A percentile compares a stretch with the other conserved stretches of the same genome.
Evolutionary conservation across 2,888 invertebrate genomes (phyloP).

Genomic region (Leptarthrus brevirostris): DNA sequence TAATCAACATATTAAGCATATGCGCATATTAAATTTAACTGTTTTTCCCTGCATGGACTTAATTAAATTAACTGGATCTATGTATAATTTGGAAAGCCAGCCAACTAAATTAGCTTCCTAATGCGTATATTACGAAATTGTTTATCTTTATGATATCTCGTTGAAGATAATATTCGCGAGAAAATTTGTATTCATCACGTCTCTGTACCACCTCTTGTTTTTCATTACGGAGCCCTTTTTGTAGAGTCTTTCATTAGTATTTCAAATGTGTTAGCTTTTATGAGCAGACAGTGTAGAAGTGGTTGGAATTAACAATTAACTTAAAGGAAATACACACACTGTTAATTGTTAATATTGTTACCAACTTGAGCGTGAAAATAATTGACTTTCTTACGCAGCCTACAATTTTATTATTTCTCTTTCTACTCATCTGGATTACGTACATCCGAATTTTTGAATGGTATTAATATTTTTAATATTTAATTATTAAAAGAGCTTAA

Average conservation of each 20-base stretch:
- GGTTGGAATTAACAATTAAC: constrained; percentile 43
- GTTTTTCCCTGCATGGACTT: no score
- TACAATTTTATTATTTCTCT: no score
- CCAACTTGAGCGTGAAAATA: constrained; percentile 16
- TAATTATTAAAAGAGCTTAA: no score
- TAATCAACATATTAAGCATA: no score
- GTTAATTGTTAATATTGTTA: constrained; percentile 37
- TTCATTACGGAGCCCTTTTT: neutral
- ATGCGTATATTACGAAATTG: constrained; percentile 36
- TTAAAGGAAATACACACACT: neutral
- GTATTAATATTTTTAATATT: no score
- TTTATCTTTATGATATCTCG: constrained; percentile 41
- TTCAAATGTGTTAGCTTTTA: constrained; percentile 31
- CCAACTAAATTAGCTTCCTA: constrained; percentile 11
- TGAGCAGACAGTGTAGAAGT: neutral
- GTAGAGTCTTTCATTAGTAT: constrained; percentile 34
- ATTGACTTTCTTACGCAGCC: constrained; percentile 35
- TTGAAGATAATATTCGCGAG: constrained; percentile 11
- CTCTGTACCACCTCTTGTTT: constrained; percentile 6
- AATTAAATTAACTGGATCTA: no score
- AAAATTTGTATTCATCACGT: constrained; percentile 41
- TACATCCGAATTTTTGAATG: no score
- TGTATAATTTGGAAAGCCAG: neutral
- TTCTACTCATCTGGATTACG: no score
- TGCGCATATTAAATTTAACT: no score